These are phyloP conservation scores for Hirtodrosophila cameraria DNA, from an alignment of 2,888 invertebrate species.

Conservation along the genomic window DNA sequence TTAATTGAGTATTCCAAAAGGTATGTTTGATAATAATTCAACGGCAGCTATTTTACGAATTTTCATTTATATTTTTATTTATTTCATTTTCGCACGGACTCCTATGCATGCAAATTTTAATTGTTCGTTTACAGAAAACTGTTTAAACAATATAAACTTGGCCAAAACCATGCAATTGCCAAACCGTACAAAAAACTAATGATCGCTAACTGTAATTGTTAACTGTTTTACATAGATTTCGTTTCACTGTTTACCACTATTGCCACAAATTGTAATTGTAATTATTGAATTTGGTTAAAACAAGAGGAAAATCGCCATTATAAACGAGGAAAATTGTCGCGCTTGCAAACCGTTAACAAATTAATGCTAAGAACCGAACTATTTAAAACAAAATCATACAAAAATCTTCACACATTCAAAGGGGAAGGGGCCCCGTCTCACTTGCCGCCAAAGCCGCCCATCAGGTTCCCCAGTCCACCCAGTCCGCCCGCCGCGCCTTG, in stretches of 20 bases:
- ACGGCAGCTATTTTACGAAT: neutral
- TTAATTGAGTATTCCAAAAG: no score
- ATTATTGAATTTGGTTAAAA: constrained; percentile 40
- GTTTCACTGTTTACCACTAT: constrained; percentile 21
- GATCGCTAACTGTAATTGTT: constrained; percentile 33
- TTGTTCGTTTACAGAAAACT: constrained; percentile 46
- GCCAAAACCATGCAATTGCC: constrained; percentile 10
- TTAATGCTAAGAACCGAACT: constrained; percentile 66
- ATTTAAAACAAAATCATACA: constrained; percentile 65
- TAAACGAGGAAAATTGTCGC: constrained; percentile 37
- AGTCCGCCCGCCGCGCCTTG: constrained; percentile 88
- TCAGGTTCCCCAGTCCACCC: constrained; percentile 86
- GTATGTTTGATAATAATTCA: no score
- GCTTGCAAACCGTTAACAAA: constrained; percentile 52
- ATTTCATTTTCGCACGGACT: constrained; percentile 34
- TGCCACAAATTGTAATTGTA: constrained; percentile 24
- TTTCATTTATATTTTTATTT: constrained; percentile 38
- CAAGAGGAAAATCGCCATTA: constrained; percentile 25
- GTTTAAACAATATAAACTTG: constrained; percentile 46
- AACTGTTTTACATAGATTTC: constrained; percentile 42
- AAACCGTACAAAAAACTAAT: constrained; percentile 44
- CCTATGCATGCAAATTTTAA: constrained; percentile 41
- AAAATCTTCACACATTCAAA: constrained; percentile 46
- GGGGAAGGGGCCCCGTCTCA: constrained; percentile 65
- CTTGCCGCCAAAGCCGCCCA: constrained; percentile 86